Percentiles rank a stretch among this genome's conserved stretches.
Conservation (phyloP, 23 tunicate species). For the Aplidium turbinatum region DNA sequence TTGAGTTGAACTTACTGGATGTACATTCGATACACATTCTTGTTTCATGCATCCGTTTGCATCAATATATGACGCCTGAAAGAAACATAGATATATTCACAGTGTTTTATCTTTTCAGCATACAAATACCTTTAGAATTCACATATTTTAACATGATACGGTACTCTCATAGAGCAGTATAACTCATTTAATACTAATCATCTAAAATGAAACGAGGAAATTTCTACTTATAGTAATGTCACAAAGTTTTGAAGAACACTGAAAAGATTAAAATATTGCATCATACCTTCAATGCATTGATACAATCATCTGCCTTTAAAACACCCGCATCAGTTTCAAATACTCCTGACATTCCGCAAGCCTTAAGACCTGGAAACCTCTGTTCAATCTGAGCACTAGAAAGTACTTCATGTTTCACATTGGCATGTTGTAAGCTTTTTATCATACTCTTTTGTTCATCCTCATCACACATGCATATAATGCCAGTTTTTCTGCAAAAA, state of each 20-base stretch:
- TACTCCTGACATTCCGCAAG: background rate
- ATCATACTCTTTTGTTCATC: background rate
- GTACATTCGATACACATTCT: constrained; percentile 24
- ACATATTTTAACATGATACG: no score
- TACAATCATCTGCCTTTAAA: constrained; percentile 22
- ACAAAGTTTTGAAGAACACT: no score
- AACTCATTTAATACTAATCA: no score
- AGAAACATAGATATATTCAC: no score
- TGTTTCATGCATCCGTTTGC: background rate
- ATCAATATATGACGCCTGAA: background rate
- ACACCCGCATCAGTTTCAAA: constrained; percentile 9
- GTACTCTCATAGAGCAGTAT: no score
- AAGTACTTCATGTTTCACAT: background rate
- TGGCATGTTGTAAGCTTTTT: background rate
- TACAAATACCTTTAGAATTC: no score
- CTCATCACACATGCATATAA: background rate
- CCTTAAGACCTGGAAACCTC: constrained; percentile 7
- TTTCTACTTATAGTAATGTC: no score
- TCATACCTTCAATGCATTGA: background rate
- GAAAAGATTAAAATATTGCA: background rate
- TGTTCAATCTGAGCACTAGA: background rate
- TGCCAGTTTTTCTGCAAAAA: constrained; percentile 6
- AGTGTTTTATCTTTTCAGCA: no score
- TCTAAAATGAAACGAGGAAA: no score
- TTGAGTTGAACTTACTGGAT: background rate